Conservation (phyloP, 1,140 invertebrate genomes). For the Ptiloglossa arizonensis region DNA sequence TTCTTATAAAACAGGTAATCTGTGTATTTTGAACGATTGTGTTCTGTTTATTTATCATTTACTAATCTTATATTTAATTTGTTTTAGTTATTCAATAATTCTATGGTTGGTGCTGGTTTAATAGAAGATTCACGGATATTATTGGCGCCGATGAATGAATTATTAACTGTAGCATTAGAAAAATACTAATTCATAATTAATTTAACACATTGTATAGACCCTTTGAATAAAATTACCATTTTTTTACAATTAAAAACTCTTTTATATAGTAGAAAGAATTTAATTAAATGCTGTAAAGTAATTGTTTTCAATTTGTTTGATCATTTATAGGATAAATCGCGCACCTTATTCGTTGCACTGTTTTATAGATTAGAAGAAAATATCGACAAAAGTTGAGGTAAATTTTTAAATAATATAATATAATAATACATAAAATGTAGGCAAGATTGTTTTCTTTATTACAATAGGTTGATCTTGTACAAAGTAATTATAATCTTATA, state of each 20-base stretch:
- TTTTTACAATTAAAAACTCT: no score
- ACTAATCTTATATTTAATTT: constrained; percentile 11
- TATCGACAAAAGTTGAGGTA: background rate
- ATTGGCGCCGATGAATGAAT: constrained; percentile 92
- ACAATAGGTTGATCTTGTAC: constrained; percentile 80
- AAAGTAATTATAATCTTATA: constrained; percentile 80
- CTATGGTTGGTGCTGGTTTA: constrained; percentile 97
- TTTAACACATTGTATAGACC: background rate
- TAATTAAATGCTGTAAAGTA: no score
- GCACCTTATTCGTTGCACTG: no score
- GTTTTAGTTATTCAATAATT: constrained; percentile 93
- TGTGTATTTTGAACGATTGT: background rate
- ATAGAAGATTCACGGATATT: constrained; percentile 94
- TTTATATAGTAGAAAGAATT: no score
- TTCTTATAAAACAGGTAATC: constrained; percentile 92
- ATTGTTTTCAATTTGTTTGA: no score
- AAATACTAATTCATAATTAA: constrained; percentile 84
- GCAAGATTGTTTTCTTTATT: constrained; percentile 81
- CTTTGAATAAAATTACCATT: no score
- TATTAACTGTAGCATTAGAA: constrained; percentile 92
- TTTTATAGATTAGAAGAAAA: no score
- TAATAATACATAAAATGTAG: constrained; percentile 56
- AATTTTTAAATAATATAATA: background rate
- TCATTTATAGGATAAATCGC: no score
- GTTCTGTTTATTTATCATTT: background rate